phyloP scores from a whole-genome alignment of 2,888 invertebrate species.

The Phortica okadai region DNA sequence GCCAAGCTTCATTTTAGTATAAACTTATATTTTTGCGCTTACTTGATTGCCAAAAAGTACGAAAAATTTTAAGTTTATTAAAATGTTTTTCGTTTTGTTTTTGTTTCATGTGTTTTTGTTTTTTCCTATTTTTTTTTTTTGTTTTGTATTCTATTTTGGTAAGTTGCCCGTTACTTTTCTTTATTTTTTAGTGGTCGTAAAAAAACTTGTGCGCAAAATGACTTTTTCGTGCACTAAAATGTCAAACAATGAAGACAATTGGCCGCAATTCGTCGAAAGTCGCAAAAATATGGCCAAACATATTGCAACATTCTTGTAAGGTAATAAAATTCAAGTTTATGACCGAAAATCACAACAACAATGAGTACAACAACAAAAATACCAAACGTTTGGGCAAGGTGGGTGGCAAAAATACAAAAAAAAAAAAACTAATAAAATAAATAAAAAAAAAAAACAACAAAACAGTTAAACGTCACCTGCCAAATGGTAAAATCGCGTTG shows the following conservation, averaged over 20 bases:
- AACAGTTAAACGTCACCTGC: neutral
- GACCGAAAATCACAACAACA: conserved; percentile 46
- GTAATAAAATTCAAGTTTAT: conserved; percentile 71
- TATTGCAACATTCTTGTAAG: conserved; percentile 73
- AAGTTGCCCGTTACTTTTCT: neutral
- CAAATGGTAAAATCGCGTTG: neutral
- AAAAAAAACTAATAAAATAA: neutral
- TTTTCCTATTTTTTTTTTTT: neutral
- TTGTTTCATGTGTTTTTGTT: neutral
- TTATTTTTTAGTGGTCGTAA: neutral
- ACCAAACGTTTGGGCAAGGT: conserved; percentile 9
- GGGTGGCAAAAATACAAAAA: conserved; percentile 13
- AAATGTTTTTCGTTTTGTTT: neutral
- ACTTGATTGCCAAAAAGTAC: too few species aligned
- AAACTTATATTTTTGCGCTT: too few species aligned
- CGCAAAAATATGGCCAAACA: conserved; percentile 66
- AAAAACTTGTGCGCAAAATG: conserved; percentile 7
- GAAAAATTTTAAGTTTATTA: too few species aligned
- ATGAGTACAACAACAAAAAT: conserved; percentile 24
- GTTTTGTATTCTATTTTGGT: neutral
- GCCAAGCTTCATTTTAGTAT: too few species aligned
- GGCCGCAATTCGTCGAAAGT: conserved; percentile 24
- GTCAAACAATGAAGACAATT: conserved; percentile 38
- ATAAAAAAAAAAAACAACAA: neutral
- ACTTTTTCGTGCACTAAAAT: conserved; percentile 32